Evolutionary conservation across 2,797 vertebrate species (phyloP).

Genomic region (Parambassis ranga): DNA sequence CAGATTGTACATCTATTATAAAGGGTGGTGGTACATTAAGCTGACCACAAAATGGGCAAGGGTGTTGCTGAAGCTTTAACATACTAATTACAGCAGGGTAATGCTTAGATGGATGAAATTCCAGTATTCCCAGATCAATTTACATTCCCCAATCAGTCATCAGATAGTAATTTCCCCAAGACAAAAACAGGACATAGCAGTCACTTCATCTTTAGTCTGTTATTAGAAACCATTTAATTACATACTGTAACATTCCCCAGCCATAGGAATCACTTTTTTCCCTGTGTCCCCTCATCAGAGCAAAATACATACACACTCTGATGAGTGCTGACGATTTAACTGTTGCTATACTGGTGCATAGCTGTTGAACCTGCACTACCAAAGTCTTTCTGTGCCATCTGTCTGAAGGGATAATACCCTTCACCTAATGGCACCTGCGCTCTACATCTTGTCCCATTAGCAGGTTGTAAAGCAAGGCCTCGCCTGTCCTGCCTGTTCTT

Average conservation of each 20-base stretch:
- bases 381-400: constrained; percentile 64
- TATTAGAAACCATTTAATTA: constrained; percentile 40
- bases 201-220: neutral
- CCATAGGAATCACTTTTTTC: constrained; percentile 8
- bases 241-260: neutral
- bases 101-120: constrained; percentile 25
- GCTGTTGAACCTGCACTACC: constrained; percentile 33
- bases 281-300: neutral
- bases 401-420: constrained; percentile 64
- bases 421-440: constrained; percentile 48
- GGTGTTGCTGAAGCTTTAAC: constrained; percentile 1
- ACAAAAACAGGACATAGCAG: constrained; percentile 27
- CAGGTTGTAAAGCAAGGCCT: constrained; percentile 61
- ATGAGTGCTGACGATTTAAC: neutral
- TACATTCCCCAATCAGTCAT: constrained; percentile 18
- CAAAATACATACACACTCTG: constrained; percentile 4
- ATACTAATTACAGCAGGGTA: neutral
- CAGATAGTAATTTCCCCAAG: constrained; percentile 15
- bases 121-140: constrained; percentile 54
- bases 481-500: constrained; percentile 21
- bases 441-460: constrained; percentile 59
- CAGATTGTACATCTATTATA: constrained; percentile 4
- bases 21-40: neutral
- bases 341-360: constrained; percentile 15
- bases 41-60: neutral